Base-by-base conservation (phyloP, 1,140 invertebrate genomes). In the Sinella curviseta region DNA sequence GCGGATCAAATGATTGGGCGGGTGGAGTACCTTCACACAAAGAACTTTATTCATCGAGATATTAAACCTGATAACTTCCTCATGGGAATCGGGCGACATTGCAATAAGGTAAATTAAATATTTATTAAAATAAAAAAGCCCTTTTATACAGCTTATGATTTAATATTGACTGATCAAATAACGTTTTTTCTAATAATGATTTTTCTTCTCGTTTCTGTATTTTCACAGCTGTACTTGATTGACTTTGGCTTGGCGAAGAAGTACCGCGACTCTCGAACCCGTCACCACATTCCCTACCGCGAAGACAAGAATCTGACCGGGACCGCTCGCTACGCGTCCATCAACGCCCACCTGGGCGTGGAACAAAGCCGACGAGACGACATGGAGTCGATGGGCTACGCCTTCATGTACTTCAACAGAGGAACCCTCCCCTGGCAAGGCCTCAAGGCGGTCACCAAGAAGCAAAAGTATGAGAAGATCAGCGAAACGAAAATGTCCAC, bases 211-310 rank as follows among this genome's bases (percentile, higher is more conserved):
- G 60, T 30, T 8, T 79, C 81, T 35, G 70, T 81, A 48, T 48
- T 12, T 78, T 86, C 87, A 17, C 82, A 91, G 90, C 89, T 99
- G 26, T 98, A 97, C 88, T 91, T 99, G 85, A 98, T 99, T 86
- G 97, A 99, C 89, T 99, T 97, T 89, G 97, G 97, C 55, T 89
- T 99, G 84, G 96, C 97, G 79, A 99, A 99, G 88, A 98, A 98
- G 88, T 99, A 92, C 87, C 90, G 96, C 54, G 96, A 98, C 86
- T 91, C 91, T 81, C 92, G 94, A 85, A 93, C 94, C 77, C 91
- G 95, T 84, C 86, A 90, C 78, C 97, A 99, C 89, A 98, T 99
- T 87, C 85, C 90, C 0, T 99, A 98, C 87, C 91, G 96, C 86
- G 96, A 98, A 88, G 95, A 98, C 86, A 98, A 98, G 89, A 98